phyloP scores from a whole-genome alignment of 2,113 vertebrate genomes.

The Columbina picui region DNA sequence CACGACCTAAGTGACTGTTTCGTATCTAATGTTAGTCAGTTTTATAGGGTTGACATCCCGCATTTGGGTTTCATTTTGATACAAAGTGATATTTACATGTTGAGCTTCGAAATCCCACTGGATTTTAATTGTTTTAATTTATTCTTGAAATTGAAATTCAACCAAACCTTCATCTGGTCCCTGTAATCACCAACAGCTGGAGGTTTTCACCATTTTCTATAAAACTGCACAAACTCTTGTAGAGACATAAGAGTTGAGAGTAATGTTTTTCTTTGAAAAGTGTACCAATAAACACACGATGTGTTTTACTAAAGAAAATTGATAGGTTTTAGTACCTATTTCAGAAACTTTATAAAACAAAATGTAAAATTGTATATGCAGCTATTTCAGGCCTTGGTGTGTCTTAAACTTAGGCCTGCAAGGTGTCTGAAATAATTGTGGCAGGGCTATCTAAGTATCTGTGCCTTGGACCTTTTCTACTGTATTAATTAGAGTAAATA shows the following conservation, averaged over 20 bases:
- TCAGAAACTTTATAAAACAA: not conserved
- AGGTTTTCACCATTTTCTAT: not conserved
- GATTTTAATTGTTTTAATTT: constrained; percentile 69
- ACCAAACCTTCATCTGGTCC: constrained; percentile 38
- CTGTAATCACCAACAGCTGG: constrained; percentile 7
- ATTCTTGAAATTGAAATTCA: constrained; percentile 39
- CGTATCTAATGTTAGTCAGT: not conserved
- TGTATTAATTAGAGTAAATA: not conserved
- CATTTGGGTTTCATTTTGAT: constrained; percentile 54
- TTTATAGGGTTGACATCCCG: constrained; percentile 5
- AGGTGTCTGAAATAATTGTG: not conserved
- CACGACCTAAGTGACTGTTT: constrained; percentile 18
- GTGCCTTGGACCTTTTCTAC: not conserved
- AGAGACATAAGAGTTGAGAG: not conserved
- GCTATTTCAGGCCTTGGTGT: not conserved
- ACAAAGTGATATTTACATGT: constrained; percentile 24
- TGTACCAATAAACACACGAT: not conserved
- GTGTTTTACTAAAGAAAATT: not conserved
- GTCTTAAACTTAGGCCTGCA: not conserved
- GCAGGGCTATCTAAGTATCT: not conserved
- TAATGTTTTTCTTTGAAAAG: not conserved
- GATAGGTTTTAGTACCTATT: not conserved
- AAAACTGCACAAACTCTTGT: not conserved
- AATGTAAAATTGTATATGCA: not conserved
- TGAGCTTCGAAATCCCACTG: constrained; percentile 42